phyloP scores from a whole-genome alignment of 1,140 invertebrate genomes.

The Macrobrachium nipponense region DNA sequence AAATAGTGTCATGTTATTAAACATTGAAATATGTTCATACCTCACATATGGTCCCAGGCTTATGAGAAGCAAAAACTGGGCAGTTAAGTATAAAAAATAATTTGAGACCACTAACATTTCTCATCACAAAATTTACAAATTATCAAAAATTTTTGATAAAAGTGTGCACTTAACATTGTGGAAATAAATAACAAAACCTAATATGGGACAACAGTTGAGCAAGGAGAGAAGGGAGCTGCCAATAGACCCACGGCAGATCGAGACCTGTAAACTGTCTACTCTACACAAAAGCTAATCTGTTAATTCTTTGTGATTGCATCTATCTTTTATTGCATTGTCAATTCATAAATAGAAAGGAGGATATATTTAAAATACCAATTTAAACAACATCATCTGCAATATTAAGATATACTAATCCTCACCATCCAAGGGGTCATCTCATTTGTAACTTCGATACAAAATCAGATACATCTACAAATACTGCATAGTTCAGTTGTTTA shows the following conservation, averaged over 20 bases:
- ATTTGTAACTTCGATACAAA: slow-evolving; percentile 44
- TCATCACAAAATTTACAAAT: slow-evolving; percentile 26
- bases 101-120: too few relatives aligned
- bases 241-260: slow-evolving; percentile 32
- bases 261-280: slow-evolving; percentile 47
- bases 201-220: slow-evolving; percentile 40
- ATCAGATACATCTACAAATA: slow-evolving; percentile 57
- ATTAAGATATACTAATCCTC: slow-evolving; percentile 27
- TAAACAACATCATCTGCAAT: slow-evolving; percentile 36
- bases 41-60: too few relatives aligned
- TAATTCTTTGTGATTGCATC: slow-evolving; percentile 52
- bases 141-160: slow-evolving; percentile 16
- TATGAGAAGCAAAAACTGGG: too few relatives aligned
- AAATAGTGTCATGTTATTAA: too few relatives aligned
- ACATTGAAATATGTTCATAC: too few relatives aligned
- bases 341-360: slow-evolving; percentile 29
- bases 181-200: slow-evolving; percentile 8
- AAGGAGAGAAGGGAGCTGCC: slow-evolving; percentile 50
- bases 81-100: too few relatives aligned
- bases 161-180: not conserved
- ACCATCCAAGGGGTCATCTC: slow-evolving; percentile 28
- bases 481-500: slow-evolving; percentile 51
- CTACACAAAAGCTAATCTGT: slow-evolving; percentile 34
- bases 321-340: slow-evolving; percentile 51
- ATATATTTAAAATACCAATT: slow-evolving; percentile 26